phyloP scores from a whole-genome alignment of 2,797 vertebrate genomes.

The Periparus ater region DNA sequence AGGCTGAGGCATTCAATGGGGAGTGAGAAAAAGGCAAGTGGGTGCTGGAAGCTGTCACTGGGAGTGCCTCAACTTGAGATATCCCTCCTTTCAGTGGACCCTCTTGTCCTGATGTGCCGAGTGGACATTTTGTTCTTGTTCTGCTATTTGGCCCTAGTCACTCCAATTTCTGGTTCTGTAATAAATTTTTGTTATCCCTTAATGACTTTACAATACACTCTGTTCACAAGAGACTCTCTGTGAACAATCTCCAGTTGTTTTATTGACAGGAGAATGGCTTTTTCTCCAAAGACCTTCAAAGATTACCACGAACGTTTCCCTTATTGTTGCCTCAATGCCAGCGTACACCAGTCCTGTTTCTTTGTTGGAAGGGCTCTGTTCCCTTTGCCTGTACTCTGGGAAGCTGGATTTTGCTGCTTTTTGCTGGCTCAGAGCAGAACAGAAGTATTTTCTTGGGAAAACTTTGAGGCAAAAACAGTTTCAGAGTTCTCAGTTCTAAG shows the following conservation, averaged over 20 bases:
- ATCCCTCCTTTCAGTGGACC: neutral
- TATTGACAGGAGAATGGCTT: neutral
- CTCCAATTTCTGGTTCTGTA: neutral
- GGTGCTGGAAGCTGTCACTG: neutral
- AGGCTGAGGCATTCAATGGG: constrained; percentile 7
- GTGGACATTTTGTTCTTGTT: neutral
- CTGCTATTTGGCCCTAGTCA: neutral
- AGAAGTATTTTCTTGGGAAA: neutral
- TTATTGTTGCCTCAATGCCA: neutral
- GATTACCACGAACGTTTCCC: neutral
- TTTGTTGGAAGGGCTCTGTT: neutral
- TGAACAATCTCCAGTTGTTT: neutral
- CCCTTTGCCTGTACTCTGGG: neutral
- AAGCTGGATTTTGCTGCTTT: neutral
- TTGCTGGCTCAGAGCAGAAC: neutral
- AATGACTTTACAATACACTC: neutral
- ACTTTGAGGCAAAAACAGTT: neutral
- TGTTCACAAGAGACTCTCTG: neutral
- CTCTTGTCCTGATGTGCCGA: neutral
- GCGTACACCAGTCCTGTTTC: neutral
- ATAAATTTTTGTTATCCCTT: neutral
- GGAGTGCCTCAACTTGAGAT: constrained; percentile 2
- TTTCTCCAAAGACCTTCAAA: neutral
- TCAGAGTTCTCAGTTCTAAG: neutral
- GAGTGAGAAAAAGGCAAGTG: neutral